A percentile compares a stretch with the other conserved stretches of the same genome.
These are phyloP conservation scores for Ridgeia piscesae DNA, from an alignment of 1,140 invertebrate genomes.

Conservation along the genomic window DNA sequence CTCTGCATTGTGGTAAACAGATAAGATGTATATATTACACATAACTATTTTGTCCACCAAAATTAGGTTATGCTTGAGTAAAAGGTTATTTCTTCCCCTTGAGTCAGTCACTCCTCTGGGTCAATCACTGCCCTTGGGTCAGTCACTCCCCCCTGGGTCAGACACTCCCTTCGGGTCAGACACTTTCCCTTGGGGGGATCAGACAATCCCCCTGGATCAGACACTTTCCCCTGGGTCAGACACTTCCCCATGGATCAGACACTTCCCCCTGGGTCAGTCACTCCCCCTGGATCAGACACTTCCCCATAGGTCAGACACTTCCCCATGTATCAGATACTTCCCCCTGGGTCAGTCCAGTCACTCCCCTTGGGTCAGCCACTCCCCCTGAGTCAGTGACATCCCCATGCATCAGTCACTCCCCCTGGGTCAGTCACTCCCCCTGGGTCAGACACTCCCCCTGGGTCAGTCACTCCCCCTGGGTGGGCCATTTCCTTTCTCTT, in stretches of 20 bases:
- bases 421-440: too few relatives aligned
- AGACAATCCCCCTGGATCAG: too few relatives aligned
- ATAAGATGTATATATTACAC: not conserved
- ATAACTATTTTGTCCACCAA: not conserved
- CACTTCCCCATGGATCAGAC: not conserved
- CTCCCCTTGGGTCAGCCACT: too few relatives aligned
- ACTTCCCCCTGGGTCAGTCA: not conserved
- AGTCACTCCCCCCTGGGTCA: not conserved
- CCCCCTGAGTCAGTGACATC: too few relatives aligned
- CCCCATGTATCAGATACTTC: not conserved
- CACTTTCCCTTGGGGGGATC: not conserved
- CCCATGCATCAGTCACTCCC: too few relatives aligned
- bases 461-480: not conserved
- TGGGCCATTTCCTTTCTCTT: too few relatives aligned
- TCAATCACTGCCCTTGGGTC: not conserved
- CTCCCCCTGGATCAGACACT: not conserved
- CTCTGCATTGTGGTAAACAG: not conserved
- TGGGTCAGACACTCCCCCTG: too few relatives aligned
- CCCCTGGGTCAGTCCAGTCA: not conserved
- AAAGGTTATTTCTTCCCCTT: not conserved
- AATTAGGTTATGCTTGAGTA: not conserved
- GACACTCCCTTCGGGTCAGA: not conserved
- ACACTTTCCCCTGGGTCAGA: not conserved
- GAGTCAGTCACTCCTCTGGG: not conserved
- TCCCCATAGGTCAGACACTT: not conserved